Conservation (phyloP, 2,797 vertebrate genomes). For the Momotus momota region DNA sequence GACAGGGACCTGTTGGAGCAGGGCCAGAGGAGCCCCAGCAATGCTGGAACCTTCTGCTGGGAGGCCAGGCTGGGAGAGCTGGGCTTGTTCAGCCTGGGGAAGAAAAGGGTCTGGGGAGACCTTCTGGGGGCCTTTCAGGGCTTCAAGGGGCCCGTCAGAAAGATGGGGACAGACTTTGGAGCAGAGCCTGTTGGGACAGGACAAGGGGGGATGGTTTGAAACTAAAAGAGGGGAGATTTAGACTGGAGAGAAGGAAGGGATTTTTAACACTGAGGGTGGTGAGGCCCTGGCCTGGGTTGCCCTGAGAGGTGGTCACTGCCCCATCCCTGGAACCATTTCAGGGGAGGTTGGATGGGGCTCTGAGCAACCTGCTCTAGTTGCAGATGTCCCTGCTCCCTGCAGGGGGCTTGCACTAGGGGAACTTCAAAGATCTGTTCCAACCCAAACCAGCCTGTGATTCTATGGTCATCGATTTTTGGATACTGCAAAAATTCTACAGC, state of each 20-base stretch:
- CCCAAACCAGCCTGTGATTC: not conserved
- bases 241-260: not conserved
- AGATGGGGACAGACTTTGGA: not conserved
- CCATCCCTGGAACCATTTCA: not conserved
- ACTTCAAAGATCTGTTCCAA: not conserved
- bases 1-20: too few relatives aligned
- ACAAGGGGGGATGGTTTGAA: not conserved
- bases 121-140: too few relatives aligned
- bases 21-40: too few relatives aligned
- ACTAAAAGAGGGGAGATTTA: not conserved
- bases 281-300: not conserved
- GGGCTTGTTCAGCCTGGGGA: too few relatives aligned
- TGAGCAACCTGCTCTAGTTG: not conserved
- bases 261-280: not conserved
- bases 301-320: not conserved
- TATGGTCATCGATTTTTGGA: not conserved
- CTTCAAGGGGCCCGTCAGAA: too few relatives aligned
- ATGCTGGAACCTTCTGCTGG: too few relatives aligned
- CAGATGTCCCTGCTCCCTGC: not conserved
- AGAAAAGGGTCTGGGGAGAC: too few relatives aligned
- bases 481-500: not conserved
- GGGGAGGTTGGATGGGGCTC: not conserved
- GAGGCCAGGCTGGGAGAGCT: too few relatives aligned
- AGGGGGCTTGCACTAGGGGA: not conserved
- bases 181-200: not conserved